Percentiles rank a stretch among this genome's conserved stretches.
Evolutionary conservation across 2,113 vertebrate species (phyloP).

Genomic region (Cnemophilus loriae): DNA sequence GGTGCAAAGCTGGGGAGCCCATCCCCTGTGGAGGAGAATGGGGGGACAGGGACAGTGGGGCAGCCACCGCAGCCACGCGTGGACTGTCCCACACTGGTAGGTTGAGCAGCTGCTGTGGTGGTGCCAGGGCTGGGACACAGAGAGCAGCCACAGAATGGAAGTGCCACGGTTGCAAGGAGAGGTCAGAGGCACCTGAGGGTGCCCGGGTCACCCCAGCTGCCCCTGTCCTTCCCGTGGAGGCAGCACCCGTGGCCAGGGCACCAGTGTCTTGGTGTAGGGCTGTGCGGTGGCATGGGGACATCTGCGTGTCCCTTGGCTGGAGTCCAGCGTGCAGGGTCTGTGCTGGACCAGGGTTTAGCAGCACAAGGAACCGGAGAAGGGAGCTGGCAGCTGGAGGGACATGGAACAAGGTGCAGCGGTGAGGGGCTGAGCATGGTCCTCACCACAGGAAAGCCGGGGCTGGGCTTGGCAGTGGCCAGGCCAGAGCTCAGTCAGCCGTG

Average conservation of each 20-base stretch:
- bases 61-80: fast-evolving
- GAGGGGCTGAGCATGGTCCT: neutral
- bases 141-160: neutral
- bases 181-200: neutral
- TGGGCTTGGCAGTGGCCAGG: neutral
- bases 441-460: neutral
- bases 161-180: neutral
- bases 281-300: neutral
- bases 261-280: neutral
- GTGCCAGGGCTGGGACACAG: neutral
- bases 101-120: neutral
- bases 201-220: neutral
- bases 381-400: neutral
- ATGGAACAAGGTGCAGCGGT: neutral
- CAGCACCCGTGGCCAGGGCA: fast-evolving
- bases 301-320: fast-evolving
- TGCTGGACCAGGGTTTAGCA: neutral
- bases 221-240: fast-evolving
- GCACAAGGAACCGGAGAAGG: neutral
- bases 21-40: neutral
- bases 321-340: neutral
- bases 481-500: neutral
- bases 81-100: neutral
- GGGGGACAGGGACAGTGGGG: neutral
- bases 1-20: neutral